Conservation (phyloP, 2,113 vertebrate species). For the Coreoperca whiteheadi region DNA sequence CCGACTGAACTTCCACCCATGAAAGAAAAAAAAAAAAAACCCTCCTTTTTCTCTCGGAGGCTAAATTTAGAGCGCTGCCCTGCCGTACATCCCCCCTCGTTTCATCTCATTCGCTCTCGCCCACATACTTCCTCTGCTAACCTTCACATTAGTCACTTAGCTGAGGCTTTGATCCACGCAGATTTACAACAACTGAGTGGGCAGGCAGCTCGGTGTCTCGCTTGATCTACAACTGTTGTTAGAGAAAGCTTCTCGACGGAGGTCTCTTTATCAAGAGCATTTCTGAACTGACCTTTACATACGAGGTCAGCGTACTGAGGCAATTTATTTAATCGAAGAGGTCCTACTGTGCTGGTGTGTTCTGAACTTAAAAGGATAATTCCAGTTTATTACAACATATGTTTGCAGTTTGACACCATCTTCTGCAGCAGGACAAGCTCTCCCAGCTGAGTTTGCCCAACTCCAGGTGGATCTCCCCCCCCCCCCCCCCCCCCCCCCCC, state of each 20-base stretch:
- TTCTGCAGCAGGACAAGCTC: too few species aligned
- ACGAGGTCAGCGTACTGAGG: too few species aligned
- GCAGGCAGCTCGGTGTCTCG: neutral
- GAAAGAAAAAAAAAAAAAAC: neutral
- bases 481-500: too few species aligned
- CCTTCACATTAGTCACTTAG: slow-evolving; percentile 16
- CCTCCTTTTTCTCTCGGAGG: neutral
- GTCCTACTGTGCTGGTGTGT: too few species aligned
- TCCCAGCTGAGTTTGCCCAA: too few species aligned
- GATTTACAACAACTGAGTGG: neutral
- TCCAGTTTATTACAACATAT: too few species aligned
- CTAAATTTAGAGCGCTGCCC: slow-evolving; percentile 15
- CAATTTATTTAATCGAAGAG: too few species aligned
- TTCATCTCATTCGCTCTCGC: slow-evolving; percentile 35
- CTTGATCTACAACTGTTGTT: neutral
- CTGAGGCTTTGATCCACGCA: neutral
- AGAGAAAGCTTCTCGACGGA: neutral
- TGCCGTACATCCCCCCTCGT: slow-evolving; percentile 10
- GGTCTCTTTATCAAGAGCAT: too few species aligned
- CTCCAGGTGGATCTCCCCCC: too few species aligned
- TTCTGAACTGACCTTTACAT: neutral
- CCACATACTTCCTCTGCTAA: slow-evolving; percentile 57
- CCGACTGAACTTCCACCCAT: slow-evolving; percentile 29
- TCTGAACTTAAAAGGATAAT: too few species aligned
- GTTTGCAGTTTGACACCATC: too few species aligned